phyloP scores from a whole-genome alignment of 1,140 invertebrate genomes.

The Thaumetopoea pityocampa region DNA sequence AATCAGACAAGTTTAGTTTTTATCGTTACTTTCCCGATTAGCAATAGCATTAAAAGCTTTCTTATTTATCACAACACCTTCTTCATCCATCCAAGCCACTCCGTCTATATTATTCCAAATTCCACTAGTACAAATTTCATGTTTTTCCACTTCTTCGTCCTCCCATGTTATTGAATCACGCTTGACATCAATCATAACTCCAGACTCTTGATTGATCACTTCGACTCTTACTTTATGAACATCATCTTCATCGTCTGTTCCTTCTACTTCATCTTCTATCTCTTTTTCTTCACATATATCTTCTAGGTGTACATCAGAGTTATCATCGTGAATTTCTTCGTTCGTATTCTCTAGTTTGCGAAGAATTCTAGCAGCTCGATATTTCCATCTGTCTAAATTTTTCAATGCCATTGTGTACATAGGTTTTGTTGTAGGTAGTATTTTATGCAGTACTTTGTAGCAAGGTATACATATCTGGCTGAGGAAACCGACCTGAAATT shows the following conservation, averaged over 20 bases:
- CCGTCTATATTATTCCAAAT: conserved; percentile 31
- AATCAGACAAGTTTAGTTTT: conserved; percentile 2
- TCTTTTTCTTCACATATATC: neutral
- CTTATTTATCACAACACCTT: conserved; percentile 24
- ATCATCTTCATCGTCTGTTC: conserved; percentile 11
- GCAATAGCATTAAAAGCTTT: conserved; percentile 15
- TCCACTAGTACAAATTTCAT: conserved; percentile 3
- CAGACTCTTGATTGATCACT: conserved; percentile 14
- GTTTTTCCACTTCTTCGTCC: conserved; percentile 25
- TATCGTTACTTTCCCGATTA: conserved; percentile 3
- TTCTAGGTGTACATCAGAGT: neutral
- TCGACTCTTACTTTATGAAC: conserved; percentile 15
- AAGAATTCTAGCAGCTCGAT: conserved; percentile 50
- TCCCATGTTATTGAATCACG: conserved; percentile 33
- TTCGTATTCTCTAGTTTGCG: conserved; percentile 5
- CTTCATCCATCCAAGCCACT: conserved; percentile 31
- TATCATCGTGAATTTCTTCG: conserved; percentile 10
- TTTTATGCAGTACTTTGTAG: conserved; percentile 81
- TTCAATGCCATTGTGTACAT: conserved; percentile 81
- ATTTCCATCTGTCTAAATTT: conserved; percentile 78
- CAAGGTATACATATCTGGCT: conserved; percentile 89
- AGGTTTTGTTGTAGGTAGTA: conserved; percentile 84
- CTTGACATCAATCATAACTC: conserved; percentile 5
- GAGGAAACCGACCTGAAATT: conserved; percentile 85
- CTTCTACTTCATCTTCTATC: conserved; percentile 1